phyloP scores from a whole-genome alignment of 2,113 vertebrate species.

The Nerophis lumbriciformis region DNA sequence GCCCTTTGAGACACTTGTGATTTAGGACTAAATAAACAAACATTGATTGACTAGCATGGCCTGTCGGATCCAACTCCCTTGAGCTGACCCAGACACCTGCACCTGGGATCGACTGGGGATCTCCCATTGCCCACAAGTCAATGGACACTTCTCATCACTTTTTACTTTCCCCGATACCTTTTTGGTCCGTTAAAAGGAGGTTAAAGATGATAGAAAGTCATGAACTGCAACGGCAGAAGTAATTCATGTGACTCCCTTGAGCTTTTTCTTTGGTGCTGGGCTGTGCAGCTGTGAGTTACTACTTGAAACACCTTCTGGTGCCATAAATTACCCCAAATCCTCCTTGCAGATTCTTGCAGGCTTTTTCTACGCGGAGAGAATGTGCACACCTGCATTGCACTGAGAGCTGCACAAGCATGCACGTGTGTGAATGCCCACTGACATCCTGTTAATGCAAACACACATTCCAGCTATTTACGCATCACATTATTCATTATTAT shows the following conservation, averaged over 20 bases:
- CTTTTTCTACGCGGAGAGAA: conserved; percentile 15
- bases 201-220: conserved; percentile 17
- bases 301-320: conserved; percentile 37
- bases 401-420: conserved; percentile 10
- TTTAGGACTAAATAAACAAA: too few relatives aligned
- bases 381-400: conserved; percentile 31
- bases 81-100: too few relatives aligned
- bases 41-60: too few relatives aligned
- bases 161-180: neutral
- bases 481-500: neutral
- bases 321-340: conserved; percentile 48
- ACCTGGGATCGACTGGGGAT: too few relatives aligned
- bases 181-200: conserved; percentile 11
- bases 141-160: neutral
- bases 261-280: conserved; percentile 35
- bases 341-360: conserved; percentile 29
- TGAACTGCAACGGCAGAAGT: conserved; percentile 32
- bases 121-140: neutral
- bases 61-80: too few relatives aligned
- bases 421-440: neutral
- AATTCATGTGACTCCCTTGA: conserved; percentile 24
- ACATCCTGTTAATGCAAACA: neutral
- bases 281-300: conserved; percentile 52
- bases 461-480: neutral
- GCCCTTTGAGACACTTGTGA: too few relatives aligned